Evolutionary conservation across 1,140 invertebrate genomes (phyloP), one percentile per base, ranked within the genome.

Genomic region (Neotoxoptera formosana): DNA sequence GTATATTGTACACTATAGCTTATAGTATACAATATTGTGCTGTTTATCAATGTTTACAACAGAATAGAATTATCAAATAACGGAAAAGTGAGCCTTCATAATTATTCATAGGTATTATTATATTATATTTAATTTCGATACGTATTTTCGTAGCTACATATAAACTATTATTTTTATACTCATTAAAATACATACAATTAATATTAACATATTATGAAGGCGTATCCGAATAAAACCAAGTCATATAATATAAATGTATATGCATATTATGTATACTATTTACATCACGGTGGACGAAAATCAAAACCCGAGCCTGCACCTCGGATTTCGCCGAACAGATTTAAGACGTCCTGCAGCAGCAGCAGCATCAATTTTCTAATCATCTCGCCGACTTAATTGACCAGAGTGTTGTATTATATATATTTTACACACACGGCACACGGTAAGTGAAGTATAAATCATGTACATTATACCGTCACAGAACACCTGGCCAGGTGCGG

Each of bases 401-500:
- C 45, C 45, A 4, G 45, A 23, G 86, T 51, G 47, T n/a, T 87
- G 21, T 87, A n/a, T 36, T 41, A 83, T 41, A 41, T n/a, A 67
- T n/a, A 76, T 76, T 17, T 76, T n/a, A 76, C 60, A 76, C 60
- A 67, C 60, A 67, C 60, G 60, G 1, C 30, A 14, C 30, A 4
- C 30, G n/a, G 60, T 76, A 76, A n/a, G 30, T 34, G 60, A 76
- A 76, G 60, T 76, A 76, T 76, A 76, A 76, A 76, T 76, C 60
- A n/a, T 76, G 14, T n/a, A 76, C 60, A n/a, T 76, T 76, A 76
- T 17, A 76, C 60, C 34, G 36, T 56, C 36, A 34, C 11, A 30
- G 23, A 83, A 30, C 91, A 93, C 91, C 91, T 93, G 91, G 91
- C 91, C 91, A 93, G 91, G 91, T 93, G 91, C 45, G 45, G 81